Base-by-base conservation (phyloP, 2,888 invertebrate species). In the Philaethria dido region DNA sequence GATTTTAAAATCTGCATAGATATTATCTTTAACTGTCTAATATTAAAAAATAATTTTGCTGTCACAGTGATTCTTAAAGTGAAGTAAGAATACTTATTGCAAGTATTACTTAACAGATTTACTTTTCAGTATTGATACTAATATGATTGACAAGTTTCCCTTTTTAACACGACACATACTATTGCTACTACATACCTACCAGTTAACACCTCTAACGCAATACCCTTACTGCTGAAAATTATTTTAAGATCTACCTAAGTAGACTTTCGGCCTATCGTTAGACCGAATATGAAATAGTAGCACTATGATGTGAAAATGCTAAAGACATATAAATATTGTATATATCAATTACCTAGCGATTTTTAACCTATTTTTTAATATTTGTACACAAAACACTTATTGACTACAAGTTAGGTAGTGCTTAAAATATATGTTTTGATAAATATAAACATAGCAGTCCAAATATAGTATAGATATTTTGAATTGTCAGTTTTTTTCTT, bases 71-170 rank as follows among this genome's bases (percentile, higher is more conserved):
- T 59, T 39, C 14, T 25, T 47, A 39, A 39, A n/a, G 8, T 44
- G 11, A 48, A 59, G 44, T 33, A 59, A 65, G 42, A 57, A 50
- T 20, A 42, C 5, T 45, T 18, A 16, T 60, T 44, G 36, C 48
- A 48, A 42, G 14, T 50, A 63, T 87, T 83, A 78, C 80, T 79
- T 80, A 82, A 86, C 78, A 72, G 74, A 71, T 80, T 79, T 79
- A 48, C 14, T 73, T 45, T 52, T 45, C 18, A 59, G 47, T 50
- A 54, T 11, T 29, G 29, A 16, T 73, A 77, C 80, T 81, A 80
- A 79, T 79, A 75, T 81, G 73, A 84, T 85, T 87, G 75, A 83
- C 89, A 86, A 81, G 91, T 91, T 92, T 91, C 90, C 91, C 75
- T 83, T 89, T 90, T 92, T 92, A 91, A 91, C 92, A 76, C 73